Conservation (phyloP, 2,113 vertebrate species). For the Vombatus ursinus region DNA sequence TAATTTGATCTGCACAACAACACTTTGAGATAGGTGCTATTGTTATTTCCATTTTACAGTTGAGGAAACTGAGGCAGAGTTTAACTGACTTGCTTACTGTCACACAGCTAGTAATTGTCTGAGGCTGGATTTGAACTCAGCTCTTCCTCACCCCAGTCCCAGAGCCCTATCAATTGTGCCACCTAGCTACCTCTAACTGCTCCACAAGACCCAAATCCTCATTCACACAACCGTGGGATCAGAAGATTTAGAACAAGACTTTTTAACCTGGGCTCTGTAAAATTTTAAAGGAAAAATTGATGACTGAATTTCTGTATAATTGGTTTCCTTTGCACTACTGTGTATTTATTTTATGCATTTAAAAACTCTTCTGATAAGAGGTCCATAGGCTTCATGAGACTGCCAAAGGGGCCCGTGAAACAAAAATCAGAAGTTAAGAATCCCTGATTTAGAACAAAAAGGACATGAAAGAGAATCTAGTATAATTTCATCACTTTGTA, state of each 20-base stretch:
- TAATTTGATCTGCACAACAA: not conserved
- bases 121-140: not conserved
- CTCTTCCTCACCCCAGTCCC: not conserved
- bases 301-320: not conserved
- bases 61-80: not conserved
- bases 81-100: not conserved
- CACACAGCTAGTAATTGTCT: not conserved
- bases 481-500: not conserved
- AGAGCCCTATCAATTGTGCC: not conserved
- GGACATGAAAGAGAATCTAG: not conserved
- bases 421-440: not conserved
- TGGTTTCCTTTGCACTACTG: not conserved
- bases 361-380: not conserved
- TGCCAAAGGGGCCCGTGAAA: not conserved
- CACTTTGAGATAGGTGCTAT: not conserved
- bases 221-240: not conserved
- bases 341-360: not conserved
- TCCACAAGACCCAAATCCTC: not conserved
- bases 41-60: not conserved
- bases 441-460: not conserved
- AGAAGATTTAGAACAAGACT: not conserved
- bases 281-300: not conserved
- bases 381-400: not conserved
- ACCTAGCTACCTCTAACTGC: not conserved
- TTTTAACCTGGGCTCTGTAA: not conserved